Percentiles rank a stretch among this genome's conserved stretches.
These are phyloP conservation scores for Hyalella azteca DNA, from an alignment of 2,888 invertebrate genomes.

Conservation along the genomic window DNA sequence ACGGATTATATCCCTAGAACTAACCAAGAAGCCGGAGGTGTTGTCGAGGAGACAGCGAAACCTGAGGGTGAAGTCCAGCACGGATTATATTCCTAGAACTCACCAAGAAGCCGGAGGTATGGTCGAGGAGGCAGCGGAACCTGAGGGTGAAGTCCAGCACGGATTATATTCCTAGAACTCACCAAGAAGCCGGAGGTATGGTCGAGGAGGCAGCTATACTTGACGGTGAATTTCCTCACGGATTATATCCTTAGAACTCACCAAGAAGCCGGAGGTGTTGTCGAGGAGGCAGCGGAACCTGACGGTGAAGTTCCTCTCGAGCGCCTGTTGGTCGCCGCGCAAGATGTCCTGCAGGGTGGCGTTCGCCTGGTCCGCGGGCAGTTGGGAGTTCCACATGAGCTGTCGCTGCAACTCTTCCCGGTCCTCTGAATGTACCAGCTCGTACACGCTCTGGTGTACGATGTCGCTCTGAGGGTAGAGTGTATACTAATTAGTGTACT, in stretches of 20 bases:
- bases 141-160: conserved; percentile 97
- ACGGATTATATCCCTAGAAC: no score
- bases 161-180: no score
- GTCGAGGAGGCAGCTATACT: conserved; percentile 97
- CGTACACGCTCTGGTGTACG: conserved; percentile 98
- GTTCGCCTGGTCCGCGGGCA: conserved; percentile 75
- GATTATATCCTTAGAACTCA: no score
- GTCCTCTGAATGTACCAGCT: conserved; percentile 98
- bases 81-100: no score
- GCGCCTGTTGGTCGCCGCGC: conserved; percentile 81
- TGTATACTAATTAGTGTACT: no score
- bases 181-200: conserved; percentile 99
- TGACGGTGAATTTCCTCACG: conserved; percentile 96
- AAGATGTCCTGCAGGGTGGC: conserved; percentile 86
- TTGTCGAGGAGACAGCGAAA: conserved; percentile 99
- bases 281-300: conserved; percentile 98
- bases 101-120: conserved; percentile 98
- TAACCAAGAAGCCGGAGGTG: no score
- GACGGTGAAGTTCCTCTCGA: conserved; percentile 97
- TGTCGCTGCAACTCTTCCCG: conserved; percentile 95
- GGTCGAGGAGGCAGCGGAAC: conserved; percentile 97
- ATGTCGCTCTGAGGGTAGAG: conserved; percentile 99
- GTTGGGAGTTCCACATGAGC: conserved; percentile 91
- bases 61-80: conserved; percentile 96
- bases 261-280: conserved; percentile 99